Evolutionary conservation across 2,797 vertebrate species (phyloP).

Genomic region (Botia almorhae): DNA sequence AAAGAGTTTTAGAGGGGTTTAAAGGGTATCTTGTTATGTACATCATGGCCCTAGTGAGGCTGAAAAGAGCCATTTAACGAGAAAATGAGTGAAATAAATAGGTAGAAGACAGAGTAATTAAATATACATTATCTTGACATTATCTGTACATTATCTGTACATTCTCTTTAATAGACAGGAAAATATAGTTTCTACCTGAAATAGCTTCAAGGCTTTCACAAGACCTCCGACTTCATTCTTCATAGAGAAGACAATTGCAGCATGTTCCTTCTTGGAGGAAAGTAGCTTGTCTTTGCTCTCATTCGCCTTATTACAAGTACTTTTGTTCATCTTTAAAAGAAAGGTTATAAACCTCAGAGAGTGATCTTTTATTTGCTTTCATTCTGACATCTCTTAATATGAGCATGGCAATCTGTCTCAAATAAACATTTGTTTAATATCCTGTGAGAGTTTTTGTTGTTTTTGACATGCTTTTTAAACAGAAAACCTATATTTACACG

Average conservation of each 20-base stretch:
- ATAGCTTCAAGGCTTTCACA: conserved; percentile 93
- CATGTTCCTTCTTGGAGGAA: conserved; percentile 82
- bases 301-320: conserved; percentile 85
- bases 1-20: neutral
- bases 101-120: neutral
- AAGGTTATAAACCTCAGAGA: neutral
- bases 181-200: conserved; percentile 81
- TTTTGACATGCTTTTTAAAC: conserved; percentile 1
- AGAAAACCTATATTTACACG: conserved; percentile 20
- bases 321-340: conserved; percentile 81
- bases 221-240: conserved; percentile 97
- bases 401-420: conserved; percentile 9
- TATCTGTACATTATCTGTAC: too few species aligned
- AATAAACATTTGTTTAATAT: conserved; percentile 10
- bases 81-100: neutral
- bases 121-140: neutral
- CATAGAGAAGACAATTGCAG: conserved; percentile 92
- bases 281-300: conserved; percentile 88
- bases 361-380: neutral
- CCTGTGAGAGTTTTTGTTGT: too few species aligned
- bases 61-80: neutral
- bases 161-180: neutral
- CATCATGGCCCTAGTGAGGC: neutral
- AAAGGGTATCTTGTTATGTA: neutral
- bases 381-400: conserved; percentile 19